Evolutionary conservation across 2,113 vertebrate genomes (phyloP), one percentile per base, ranked within the genome.

Genomic region (Sylvietta virens): DNA sequence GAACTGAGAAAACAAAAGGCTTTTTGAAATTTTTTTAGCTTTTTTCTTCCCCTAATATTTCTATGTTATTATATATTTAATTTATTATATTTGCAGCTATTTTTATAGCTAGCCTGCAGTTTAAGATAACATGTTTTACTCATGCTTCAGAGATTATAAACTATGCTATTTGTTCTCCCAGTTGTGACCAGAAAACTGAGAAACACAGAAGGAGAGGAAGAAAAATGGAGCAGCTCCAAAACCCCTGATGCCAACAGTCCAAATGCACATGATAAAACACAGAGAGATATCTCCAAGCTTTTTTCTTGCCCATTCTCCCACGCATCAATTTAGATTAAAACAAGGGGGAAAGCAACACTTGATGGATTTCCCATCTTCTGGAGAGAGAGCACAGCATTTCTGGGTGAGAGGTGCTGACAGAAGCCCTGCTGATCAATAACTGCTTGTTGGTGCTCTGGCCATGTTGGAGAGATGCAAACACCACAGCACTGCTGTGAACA

Each of bases 91-190:
- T 81, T 82, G n/a, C 35, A 80, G 39, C 23, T 82, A 58, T 58
- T 94, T 91, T 94, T 85, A 74, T 54, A 62, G 42, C 62, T 83
- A 58, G 40, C 20, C 44, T 76, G 50, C 58, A 70, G 30, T 82
- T 95, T 47, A 87, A 76, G 39, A 80, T 50, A 94, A 56, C 11
- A 14, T 33, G 30, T 80, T 91, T 85, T 87, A 61, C 44, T 64
- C 30, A 40, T 51, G 73, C 57, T 91, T 82, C 66, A 61, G 50
- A 66, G 54, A 37, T 80, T 69, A 58, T 70, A 77, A 89, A 87
- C 62, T 2, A 3, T 51, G 35, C 54, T 79, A 26, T 66, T 94
- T 85, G 42, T 94, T 77, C 81, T 87, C 35, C 70, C 64, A 44
- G 56, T 40, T 85, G 62, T 58, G 64, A 77, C 39, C 9, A 3